Percentiles rank a stretch among this genome's conserved stretches.
Evolutionary conservation across 2,797 vertebrate species (phyloP).

Genomic region (Malacoctenus gilli): DNA sequence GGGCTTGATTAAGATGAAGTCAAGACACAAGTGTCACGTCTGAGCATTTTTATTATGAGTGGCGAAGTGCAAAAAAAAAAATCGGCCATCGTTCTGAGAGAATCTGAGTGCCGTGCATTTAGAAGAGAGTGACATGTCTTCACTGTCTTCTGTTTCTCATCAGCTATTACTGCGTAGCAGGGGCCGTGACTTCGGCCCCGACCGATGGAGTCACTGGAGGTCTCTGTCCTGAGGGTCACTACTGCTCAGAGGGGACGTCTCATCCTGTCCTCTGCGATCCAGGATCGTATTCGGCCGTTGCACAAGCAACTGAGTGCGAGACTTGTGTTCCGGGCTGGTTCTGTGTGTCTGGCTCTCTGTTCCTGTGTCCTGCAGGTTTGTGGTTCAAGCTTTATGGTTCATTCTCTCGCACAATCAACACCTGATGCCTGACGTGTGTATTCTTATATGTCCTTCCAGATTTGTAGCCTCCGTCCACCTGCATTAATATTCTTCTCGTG

Average conservation of each 20-base stretch:
- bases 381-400: too few species aligned
- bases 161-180: constrained; percentile 84
- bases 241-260: constrained; percentile 82
- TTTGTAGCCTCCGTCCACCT: too few species aligned
- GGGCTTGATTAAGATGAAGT: neutral
- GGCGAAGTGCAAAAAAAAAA: too few species aligned
- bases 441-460: too few species aligned
- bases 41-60: too few species aligned
- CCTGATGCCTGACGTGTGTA: too few species aligned
- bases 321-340: constrained; percentile 85
- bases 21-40: too few species aligned
- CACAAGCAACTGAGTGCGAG: constrained; percentile 78
- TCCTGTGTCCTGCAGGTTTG: constrained; percentile 88
- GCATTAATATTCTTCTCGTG: too few species aligned
- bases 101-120: too few species aligned
- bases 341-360: constrained; percentile 81
- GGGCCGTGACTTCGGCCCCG: constrained; percentile 74
- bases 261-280: constrained; percentile 78
- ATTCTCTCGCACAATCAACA: too few species aligned
- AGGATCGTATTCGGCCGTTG: constrained; percentile 81
- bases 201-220: constrained; percentile 79
- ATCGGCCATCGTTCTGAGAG: too few species aligned
- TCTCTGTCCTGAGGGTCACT: constrained; percentile 80
- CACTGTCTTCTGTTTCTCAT: neutral
- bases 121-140: too few species aligned